Evolutionary conservation across 1,140 invertebrate genomes (phyloP).

Genomic region (Anoplophora glabripennis): DNA sequence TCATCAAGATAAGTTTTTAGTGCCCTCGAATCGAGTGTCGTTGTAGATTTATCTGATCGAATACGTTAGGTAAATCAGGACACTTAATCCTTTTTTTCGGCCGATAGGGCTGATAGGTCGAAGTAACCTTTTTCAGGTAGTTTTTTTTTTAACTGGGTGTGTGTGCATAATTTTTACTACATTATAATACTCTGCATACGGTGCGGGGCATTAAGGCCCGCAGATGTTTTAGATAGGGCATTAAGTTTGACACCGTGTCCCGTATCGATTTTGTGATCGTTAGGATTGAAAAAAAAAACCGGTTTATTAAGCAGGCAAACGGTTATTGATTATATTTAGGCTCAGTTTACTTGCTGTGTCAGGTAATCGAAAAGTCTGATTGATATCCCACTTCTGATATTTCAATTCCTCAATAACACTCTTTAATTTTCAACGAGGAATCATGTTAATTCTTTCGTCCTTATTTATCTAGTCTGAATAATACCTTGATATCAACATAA

Average conservation of each 20-base stretch:
- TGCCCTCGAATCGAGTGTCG: slow-evolving; percentile 1
- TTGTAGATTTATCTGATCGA: slow-evolving; percentile 9
- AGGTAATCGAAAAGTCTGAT: too few relatives aligned
- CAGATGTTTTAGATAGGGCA: slow-evolving; percentile 6
- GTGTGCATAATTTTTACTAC: slow-evolving; percentile 7
- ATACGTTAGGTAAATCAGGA: slow-evolving; percentile 2
- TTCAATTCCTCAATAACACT: too few relatives aligned
- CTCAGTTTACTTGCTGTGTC: too few relatives aligned
- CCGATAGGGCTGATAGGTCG: background rate
- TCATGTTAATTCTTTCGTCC: too few relatives aligned
- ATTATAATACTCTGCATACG: slow-evolving; percentile 8
- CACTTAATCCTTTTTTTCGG: slow-evolving; percentile 6
- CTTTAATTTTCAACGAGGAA: too few relatives aligned
- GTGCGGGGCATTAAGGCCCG: background rate
- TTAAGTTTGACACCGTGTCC: background rate
- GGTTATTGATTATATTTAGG: too few relatives aligned
- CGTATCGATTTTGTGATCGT: background rate
- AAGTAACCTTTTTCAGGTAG: slow-evolving; percentile 9
- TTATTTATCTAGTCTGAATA: too few relatives aligned
- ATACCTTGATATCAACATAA: too few relatives aligned
- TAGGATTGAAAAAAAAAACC: slow-evolving; percentile 16
- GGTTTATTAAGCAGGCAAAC: slow-evolving; percentile 3
- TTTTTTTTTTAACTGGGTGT: slow-evolving; percentile 10
- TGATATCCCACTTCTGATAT: too few relatives aligned
- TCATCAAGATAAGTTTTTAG: slow-evolving; percentile 4